A percentile compares a stretch with the other conserved stretches of the same genome.
Evolutionary conservation across 2,888 invertebrate genomes (phyloP).

Genomic region (Tryphoninae sp.): DNA sequence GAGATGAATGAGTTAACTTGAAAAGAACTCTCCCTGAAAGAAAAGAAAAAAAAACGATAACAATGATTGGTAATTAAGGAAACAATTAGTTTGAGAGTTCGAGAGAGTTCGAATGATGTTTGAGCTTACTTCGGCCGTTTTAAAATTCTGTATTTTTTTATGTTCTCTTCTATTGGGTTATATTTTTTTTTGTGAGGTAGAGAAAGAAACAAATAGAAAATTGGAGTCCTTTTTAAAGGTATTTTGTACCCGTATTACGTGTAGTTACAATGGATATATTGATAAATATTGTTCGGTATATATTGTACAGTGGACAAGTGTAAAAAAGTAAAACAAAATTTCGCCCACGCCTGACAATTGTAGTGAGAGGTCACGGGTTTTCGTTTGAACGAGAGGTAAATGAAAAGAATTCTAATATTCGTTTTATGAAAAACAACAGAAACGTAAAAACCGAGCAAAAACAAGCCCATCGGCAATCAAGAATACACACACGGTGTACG

Average conservation of each 20-base stretch:
- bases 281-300: constrained; percentile 38
- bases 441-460: neutral
- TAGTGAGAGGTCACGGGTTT: constrained; percentile 10
- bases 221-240: constrained; percentile 37
- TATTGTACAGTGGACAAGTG: constrained; percentile 46
- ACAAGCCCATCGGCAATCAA: neutral
- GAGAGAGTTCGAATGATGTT: constrained; percentile 41
- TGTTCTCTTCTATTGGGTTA: constrained; percentile 5
- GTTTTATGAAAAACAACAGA: neutral
- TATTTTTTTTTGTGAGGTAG: neutral
- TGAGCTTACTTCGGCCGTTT: constrained; percentile 40
- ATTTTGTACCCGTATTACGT: constrained; percentile 39
- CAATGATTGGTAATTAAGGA: constrained; percentile 25
- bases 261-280: constrained; percentile 22
- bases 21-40: constrained; percentile 10
- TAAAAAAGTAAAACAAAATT: constrained; percentile 1
- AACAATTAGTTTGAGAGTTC: constrained; percentile 16
- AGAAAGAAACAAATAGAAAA: neutral
- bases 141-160: constrained; percentile 57
- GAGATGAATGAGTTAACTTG: constrained; percentile 19
- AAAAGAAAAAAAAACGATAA: constrained; percentile 23
- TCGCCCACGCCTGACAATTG: neutral
- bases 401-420: neutral
- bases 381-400: neutral
- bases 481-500: neutral